phyloP scores from a whole-genome alignment of 1,140 invertebrate species.

The Diabrotica undecimpunctata region DNA sequence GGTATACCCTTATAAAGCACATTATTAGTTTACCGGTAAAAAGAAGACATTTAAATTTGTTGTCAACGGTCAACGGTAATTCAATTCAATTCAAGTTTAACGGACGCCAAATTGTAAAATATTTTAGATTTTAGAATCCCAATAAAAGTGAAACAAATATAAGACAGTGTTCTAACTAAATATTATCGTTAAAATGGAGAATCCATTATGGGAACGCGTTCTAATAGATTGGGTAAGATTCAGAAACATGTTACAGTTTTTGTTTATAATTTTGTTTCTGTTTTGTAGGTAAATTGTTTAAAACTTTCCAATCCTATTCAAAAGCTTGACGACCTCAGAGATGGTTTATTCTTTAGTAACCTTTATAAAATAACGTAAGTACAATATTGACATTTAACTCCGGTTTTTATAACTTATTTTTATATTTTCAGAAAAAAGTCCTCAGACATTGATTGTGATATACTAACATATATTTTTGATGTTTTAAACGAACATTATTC shows the following conservation, averaged over 20 bases:
- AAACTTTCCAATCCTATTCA: slow-evolving; percentile 36
- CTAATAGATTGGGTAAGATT: slow-evolving; percentile 42
- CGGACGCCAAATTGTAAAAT: too few species aligned
- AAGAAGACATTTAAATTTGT: neutral
- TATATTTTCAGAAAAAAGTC: slow-evolving; percentile 23
- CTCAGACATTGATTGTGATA: slow-evolving; percentile 23
- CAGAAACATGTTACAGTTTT: slow-evolving; percentile 8
- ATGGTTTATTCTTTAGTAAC: slow-evolving; percentile 37
- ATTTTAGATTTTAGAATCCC: too few species aligned
- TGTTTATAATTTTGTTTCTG: slow-evolving; percentile 8
- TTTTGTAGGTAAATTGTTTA: slow-evolving; percentile 42
- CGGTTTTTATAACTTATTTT: neutral
- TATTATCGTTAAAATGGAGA: slow-evolving; percentile 25
- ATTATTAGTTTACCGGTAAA: neutral
- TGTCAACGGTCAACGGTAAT: neutral
- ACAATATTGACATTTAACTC: neutral
- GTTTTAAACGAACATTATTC: slow-evolving; percentile 38
- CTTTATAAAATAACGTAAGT: slow-evolving; percentile 41
- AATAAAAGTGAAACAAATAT: too few species aligned
- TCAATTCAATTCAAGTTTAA: neutral
- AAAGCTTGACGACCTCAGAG: slow-evolving; percentile 32
- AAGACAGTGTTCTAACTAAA: neutral
- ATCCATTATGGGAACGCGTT: slow-evolving; percentile 36
- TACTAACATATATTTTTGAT: slow-evolving; percentile 33
- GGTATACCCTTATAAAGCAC: too few species aligned